A percentile compares a stretch with the other conserved stretches of the same genome.
Conservation (phyloP, 2,888 invertebrate species). For the Dasysyrphus albostriatus region DNA sequence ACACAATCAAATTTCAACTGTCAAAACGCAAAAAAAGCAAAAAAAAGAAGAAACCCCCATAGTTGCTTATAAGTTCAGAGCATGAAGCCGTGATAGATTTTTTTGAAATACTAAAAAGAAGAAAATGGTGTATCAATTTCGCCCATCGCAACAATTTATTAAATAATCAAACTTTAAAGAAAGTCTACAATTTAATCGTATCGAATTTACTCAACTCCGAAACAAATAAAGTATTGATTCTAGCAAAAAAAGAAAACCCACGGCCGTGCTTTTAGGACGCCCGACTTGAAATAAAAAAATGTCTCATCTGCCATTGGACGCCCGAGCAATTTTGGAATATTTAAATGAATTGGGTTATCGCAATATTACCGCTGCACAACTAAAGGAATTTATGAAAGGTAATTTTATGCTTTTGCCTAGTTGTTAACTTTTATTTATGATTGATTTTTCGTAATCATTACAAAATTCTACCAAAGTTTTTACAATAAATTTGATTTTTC, state of each 20-base stretch:
- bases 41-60: conserved; percentile 45
- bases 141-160: conserved; percentile 42
- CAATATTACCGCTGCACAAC: conserved; percentile 89
- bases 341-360: conserved; percentile 91
- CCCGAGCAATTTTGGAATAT: conserved; percentile 90
- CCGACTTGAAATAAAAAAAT: conserved; percentile 78
- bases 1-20: conserved; percentile 62
- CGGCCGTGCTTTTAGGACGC: conserved; percentile 62
- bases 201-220: neutral
- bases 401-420: conserved; percentile 74
- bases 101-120: conserved; percentile 45
- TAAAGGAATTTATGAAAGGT: conserved; percentile 93
- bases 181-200: neutral
- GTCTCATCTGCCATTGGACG: conserved; percentile 85
- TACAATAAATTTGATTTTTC: conserved; percentile 18
- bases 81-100: conserved; percentile 67
- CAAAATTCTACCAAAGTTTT: conserved; percentile 37
- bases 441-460: conserved; percentile 45
- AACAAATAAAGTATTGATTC: neutral
- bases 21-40: conserved; percentile 62
- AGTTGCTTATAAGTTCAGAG: conserved; percentile 44
- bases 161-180: conserved; percentile 40
- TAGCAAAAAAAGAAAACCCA: conserved; percentile 9
- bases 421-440: conserved; percentile 50
- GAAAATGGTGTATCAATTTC: conserved; percentile 71